Base-by-base conservation (phyloP, 2,888 invertebrate species). In the Julus scanicus region DNA sequence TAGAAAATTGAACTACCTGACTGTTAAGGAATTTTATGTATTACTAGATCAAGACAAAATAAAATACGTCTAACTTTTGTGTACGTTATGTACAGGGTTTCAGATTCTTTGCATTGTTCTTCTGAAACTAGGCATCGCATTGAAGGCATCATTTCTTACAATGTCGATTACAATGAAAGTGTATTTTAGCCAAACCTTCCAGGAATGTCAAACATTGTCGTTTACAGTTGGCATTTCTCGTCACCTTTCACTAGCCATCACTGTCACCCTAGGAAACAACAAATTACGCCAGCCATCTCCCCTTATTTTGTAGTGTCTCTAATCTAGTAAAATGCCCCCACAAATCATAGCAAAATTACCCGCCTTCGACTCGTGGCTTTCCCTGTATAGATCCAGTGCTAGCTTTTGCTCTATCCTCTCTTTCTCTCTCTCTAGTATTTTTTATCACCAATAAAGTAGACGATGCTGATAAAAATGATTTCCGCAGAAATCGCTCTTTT, bases 381-480 rank as follows among this genome's bases (percentile, higher is more conserved):
- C 1, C n/a, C 63, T 6, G 2, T 17, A 57, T 13, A 57, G 57
- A 57, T 57, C 57, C 57, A 17, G 17, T 11, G 49, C 17, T 53
- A 9, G 6, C 53, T 17, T 17, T 53, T 13, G 11, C 53, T 53
- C 2, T 53, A 20, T n/a, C 6, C 15, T 63, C 63, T 6, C 2
- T 63, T n/a, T 63, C 63, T 63, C 63, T 20, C 5, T 8, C 20
- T n/a, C 3, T 63, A 17, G n/a, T 20, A 17, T n/a, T 63, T 20
- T 63, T 63, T 63, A 63, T 63, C 63, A 63, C 20, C 63, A 63
- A 63, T 63, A 63, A 63, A 63, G 63, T 63, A 63, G 63, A 63
- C 63, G 63, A 63, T 63, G 63, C 63, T 63, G 63, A 63, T 63
- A 63, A 63, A 63, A 63, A 63, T 63, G 63, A 63, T 63, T 63